Base-by-base conservation (phyloP, 2,797 vertebrate genomes). In the Gymnocypris eckloni region DNA sequence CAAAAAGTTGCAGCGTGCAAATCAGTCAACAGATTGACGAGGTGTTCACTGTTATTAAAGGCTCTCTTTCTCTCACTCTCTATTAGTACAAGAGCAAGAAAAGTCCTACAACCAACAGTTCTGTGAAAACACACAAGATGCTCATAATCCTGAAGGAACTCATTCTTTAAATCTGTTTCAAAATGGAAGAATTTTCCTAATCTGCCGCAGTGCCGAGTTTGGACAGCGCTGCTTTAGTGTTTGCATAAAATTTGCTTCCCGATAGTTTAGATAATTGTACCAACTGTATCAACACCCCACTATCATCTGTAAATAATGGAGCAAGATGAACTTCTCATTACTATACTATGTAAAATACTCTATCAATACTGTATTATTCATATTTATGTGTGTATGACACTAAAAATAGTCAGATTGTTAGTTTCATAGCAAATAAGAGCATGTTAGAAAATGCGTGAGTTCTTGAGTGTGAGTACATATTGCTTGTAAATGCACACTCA, bases 1-100 rank as follows among this genome's bases (percentile, higher is more conserved):
- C 45, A 52, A 54, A 37, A 79, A 37, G 80, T 82, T 82, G 59
- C 79, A 59, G 54, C 10, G 43, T 75, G 82, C 28, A 80, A 61
- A 80, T 37, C 50, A 66, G 39, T 50, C 48, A 39, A 80, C 72
- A 79, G 66, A 69, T 70, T 81, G 52, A 78, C 70, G 41, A 83
- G 73, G 48, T n/a, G 4, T 56, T 70, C 67, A 48, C 66, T 18
- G 28, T 25, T 54, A 69, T n/a, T 75, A 41, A 37, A 59, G 25
- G 22, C 41, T 76, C 56, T 82, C 52, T 79, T 20, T 79, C 84
- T 72, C 56, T 76, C 54, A 56, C 79, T 73, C 56, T 41, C 56
- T 56, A 37, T 41, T 6, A n/a, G 22, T 64, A 41, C 25, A 82
- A 75, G 61, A 82, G 52, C 82, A 56, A 28, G 79, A 79, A 71